These are phyloP conservation scores for Thryonomys swinderianus DNA, from an alignment of 2,113 vertebrate genomes.

Conservation along the genomic window DNA sequence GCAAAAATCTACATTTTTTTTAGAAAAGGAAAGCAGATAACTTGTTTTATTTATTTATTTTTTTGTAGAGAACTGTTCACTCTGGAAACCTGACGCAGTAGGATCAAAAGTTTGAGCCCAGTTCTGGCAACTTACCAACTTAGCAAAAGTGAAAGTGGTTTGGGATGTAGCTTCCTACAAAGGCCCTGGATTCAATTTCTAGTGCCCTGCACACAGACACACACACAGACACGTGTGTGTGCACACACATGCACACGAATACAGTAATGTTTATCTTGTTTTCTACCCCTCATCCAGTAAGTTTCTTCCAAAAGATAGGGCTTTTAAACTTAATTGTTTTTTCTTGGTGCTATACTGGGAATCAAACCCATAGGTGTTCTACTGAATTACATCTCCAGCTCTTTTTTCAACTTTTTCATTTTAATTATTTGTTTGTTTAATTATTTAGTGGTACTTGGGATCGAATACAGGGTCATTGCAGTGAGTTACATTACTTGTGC, in stretches of 20 bases:
- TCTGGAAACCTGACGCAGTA: background rate
- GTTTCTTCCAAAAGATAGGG: conserved; percentile 21
- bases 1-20: background rate
- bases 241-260: no score
- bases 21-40: background rate
- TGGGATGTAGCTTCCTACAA: background rate
- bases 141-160: background rate
- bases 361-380: background rate
- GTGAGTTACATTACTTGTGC: background rate
- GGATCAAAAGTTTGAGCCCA: background rate
- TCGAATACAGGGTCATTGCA: background rate
- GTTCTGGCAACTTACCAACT: background rate
- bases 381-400: background rate
- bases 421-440: background rate
- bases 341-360: background rate
- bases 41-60: background rate
- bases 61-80: background rate
- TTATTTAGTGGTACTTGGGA: background rate
- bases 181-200: background rate
- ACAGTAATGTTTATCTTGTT: background rate
- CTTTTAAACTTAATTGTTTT: background rate
- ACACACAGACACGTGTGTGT: no score
- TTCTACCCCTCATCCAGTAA: background rate
- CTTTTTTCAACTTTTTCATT: background rate
- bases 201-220: no score